Conservation (phyloP, 2,113 vertebrate genomes). For the Tretioscincus oriximinensis region DNA sequence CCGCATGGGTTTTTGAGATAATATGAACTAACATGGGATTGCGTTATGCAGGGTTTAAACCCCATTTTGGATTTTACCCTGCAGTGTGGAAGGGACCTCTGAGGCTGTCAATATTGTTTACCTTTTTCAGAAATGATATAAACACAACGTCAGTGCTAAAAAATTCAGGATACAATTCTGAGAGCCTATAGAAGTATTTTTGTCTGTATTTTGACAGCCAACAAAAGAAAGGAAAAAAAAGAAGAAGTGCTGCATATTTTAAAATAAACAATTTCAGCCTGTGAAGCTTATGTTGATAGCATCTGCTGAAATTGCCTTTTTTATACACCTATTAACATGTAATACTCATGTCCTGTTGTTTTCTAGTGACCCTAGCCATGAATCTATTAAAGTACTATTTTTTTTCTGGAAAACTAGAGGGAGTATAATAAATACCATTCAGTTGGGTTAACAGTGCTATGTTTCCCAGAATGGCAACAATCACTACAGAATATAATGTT, state of each 20-base stretch:
- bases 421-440: neutral
- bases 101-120: neutral
- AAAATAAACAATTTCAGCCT: too few relatives aligned
- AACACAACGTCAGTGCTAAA: neutral
- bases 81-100: neutral
- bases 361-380: neutral
- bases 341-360: too few relatives aligned
- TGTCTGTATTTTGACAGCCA: neutral
- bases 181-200: neutral
- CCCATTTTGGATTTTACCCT: too few relatives aligned
- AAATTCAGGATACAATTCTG: neutral
- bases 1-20: too few relatives aligned
- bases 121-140: neutral
- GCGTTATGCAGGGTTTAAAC: too few relatives aligned
- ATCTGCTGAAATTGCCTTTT: too few relatives aligned
- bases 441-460: constrained; percentile 32
- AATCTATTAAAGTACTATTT: neutral
- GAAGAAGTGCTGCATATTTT: too few relatives aligned
- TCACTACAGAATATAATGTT: neutral
- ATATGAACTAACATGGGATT: too few relatives aligned
- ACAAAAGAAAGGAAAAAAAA: too few relatives aligned
- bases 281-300: too few relatives aligned
- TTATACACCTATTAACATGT: too few relatives aligned
- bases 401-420: constrained; percentile 11
- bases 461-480: constrained; percentile 18